Conservation (phyloP, 2,113 vertebrate genomes). For the Channa maculata region DNA sequence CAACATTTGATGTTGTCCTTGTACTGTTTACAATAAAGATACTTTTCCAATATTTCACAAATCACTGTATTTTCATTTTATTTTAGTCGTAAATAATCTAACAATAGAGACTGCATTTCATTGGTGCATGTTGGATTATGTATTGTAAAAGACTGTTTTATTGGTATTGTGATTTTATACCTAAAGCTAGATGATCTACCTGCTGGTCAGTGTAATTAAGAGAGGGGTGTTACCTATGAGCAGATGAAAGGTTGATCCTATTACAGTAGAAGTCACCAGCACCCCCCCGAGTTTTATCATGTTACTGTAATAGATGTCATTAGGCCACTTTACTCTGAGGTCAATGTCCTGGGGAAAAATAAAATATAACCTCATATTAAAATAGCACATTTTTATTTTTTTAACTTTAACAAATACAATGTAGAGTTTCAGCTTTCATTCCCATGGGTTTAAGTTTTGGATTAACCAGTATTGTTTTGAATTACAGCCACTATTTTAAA, state of each 20-base stretch:
- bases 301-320: conserved; percentile 94
- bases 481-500: no score
- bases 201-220: neutral
- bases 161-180: no score
- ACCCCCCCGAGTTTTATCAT: conserved; percentile 95
- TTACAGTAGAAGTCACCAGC: conserved; percentile 91
- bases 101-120: neutral
- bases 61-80: no score
- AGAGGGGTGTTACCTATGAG: conserved; percentile 87
- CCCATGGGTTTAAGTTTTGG: no score
- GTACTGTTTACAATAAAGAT: no score
- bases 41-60: no score
- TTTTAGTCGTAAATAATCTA: no score
- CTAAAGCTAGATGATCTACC: no score
- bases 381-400: neutral
- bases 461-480: no score
- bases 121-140: neutral
- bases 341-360: conserved; percentile 86
- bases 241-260: conserved; percentile 90
- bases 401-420: no score
- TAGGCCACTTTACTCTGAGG: conserved; percentile 96
- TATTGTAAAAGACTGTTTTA: neutral
- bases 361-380: neutral
- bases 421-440: no score
- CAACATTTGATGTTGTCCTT: no score